phyloP scores from a whole-genome alignment of 2,888 invertebrate genomes.

The Drosophila silvestris region DNA sequence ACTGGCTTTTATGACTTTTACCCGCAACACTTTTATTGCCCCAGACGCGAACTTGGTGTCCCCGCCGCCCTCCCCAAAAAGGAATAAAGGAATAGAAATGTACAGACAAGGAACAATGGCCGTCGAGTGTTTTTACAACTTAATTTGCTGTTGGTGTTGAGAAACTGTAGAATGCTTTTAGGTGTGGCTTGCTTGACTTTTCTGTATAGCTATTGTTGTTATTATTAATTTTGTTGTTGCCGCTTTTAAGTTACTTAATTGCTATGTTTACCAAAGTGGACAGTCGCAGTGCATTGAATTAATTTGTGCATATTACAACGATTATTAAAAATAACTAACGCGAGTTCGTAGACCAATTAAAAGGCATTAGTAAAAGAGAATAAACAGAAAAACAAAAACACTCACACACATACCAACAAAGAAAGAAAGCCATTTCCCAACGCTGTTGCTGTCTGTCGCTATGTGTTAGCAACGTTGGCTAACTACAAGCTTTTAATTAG shows the following conservation, averaged over 20 bases:
- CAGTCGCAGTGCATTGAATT: slow-evolving; percentile 41
- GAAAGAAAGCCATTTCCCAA: slow-evolving; percentile 4
- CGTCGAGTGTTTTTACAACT: slow-evolving; percentile 69
- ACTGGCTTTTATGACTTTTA: slow-evolving; percentile 73
- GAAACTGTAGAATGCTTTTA: slow-evolving; percentile 61
- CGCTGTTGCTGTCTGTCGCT: slow-evolving; percentile 20
- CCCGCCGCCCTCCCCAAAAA: not conserved
- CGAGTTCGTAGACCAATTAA: slow-evolving; percentile 63
- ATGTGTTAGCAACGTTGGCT: slow-evolving; percentile 31
- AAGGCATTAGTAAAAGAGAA: slow-evolving; percentile 62
- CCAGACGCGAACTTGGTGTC: slow-evolving; percentile 36
- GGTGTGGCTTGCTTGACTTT: slow-evolving; percentile 58
- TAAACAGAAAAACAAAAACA: slow-evolving; percentile 8
- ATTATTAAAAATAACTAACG: slow-evolving; percentile 69
- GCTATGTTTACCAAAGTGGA: slow-evolving; percentile 41
- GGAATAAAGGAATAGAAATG: slow-evolving; percentile 8
- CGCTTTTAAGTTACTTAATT: slow-evolving; percentile 63
- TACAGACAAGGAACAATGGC: slow-evolving; percentile 37
- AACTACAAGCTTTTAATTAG: slow-evolving; percentile 69
- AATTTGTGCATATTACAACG: slow-evolving; percentile 56
- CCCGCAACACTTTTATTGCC: slow-evolving; percentile 70
- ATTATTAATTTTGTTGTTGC: slow-evolving; percentile 21
- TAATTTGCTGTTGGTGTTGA: slow-evolving; percentile 69
- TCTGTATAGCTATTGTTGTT: slow-evolving; percentile 22
- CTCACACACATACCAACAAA: not conserved